Percentiles rank a stretch among this genome's conserved stretches.
Conservation (phyloP, 1,140 invertebrate genomes). For the Mamestra configurata region DNA sequence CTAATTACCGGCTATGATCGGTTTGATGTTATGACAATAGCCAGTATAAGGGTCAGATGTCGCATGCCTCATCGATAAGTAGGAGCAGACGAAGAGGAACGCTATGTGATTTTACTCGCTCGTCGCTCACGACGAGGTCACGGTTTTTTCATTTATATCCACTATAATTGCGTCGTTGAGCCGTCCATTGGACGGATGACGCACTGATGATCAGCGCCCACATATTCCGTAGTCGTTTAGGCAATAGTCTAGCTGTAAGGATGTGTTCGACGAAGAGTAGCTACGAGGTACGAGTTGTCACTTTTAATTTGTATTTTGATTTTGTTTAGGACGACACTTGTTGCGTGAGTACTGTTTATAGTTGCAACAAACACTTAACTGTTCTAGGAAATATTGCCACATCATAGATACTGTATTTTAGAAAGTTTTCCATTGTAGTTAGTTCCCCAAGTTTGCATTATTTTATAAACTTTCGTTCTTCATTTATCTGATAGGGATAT, state of each 20-base stretch:
- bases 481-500: no score
- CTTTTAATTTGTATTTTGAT: constrained; percentile 41
- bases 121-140: constrained; percentile 55
- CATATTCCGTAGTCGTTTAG: constrained; percentile 65
- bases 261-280: constrained; percentile 73
- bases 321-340: background rate
- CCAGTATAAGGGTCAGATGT: constrained; percentile 69
- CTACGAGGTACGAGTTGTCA: constrained; percentile 72
- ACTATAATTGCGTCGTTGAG: constrained; percentile 57
- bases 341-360: constrained; percentile 1
- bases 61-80: constrained; percentile 65
- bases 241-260: constrained; percentile 65
- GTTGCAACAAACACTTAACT: background rate
- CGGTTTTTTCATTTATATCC: constrained; percentile 60
- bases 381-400: constrained; percentile 5
- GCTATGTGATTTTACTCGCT: constrained; percentile 38
- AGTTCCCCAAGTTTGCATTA: background rate
- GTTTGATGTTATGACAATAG: constrained; percentile 58
- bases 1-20: constrained; percentile 58
- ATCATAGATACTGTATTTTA: constrained; percentile 6
- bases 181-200: constrained; percentile 53
- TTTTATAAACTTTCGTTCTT: background rate
- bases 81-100: background rate
- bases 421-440: background rate
- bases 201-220: constrained; percentile 68